These are phyloP conservation scores for Lasioglossum leucozonium DNA, from an alignment of 2,888 invertebrate species.

Conservation along the genomic window DNA sequence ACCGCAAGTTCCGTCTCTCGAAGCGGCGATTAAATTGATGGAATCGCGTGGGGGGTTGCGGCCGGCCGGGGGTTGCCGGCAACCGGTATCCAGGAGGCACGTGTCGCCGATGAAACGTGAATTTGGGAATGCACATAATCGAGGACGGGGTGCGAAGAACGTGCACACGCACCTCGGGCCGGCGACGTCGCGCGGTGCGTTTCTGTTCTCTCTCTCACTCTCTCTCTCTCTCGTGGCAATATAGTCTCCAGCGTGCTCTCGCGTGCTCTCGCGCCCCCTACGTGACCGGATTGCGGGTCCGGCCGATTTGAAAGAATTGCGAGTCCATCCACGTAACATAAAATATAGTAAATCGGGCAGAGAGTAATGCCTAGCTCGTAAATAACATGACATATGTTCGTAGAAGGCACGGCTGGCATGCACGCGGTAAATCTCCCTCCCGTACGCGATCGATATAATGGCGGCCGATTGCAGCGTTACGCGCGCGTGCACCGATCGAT, in stretches of 20 bases:
- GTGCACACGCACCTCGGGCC: constrained; percentile 52
- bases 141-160: constrained; percentile 39
- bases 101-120: constrained; percentile 1
- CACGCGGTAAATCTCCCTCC: constrained; percentile 79
- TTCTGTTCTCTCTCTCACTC: neutral
- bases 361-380: constrained; percentile 82
- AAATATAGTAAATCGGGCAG: constrained; percentile 81
- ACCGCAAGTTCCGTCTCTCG: neutral
- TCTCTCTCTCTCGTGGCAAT: too few relatives aligned
- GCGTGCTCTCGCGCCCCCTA: constrained; percentile 34
- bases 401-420: constrained; percentile 79
- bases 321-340: constrained; percentile 80
- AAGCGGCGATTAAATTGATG: neutral
- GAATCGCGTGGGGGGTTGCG: neutral
- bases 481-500: constrained; percentile 59
- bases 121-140: constrained; percentile 26
- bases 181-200: neutral
- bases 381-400: constrained; percentile 82
- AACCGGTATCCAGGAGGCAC: neutral
- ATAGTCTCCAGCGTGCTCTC: neutral
- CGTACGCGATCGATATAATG: constrained; percentile 77
- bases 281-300: constrained; percentile 64
- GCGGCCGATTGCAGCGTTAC: constrained; percentile 50
- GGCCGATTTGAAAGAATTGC: constrained; percentile 73
- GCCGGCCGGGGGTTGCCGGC: neutral